Evolutionary conservation across 2,888 invertebrate species (phyloP).

Genomic region (Trisateles emortualis): DNA sequence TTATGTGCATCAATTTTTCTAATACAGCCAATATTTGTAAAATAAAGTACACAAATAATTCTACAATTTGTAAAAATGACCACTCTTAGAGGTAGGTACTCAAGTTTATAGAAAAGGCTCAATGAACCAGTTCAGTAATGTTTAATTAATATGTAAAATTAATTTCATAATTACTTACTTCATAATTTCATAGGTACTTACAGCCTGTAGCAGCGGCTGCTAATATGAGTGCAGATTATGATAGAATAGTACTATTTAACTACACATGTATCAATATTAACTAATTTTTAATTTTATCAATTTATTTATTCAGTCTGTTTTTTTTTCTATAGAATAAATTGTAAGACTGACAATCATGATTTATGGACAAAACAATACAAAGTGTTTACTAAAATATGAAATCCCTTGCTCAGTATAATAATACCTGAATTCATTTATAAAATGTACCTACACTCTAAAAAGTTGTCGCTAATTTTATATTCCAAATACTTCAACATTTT

Average conservation of each 20-base stretch:
- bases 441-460: constrained; percentile 43
- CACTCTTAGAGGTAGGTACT: constrained; percentile 50
- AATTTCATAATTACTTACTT: background rate
- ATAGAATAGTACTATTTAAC: background rate
- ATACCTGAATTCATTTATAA: constrained; percentile 6
- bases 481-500: constrained; percentile 46
- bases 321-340: constrained; percentile 18
- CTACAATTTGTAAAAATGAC: constrained; percentile 45
- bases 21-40: constrained; percentile 46
- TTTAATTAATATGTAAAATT: background rate
- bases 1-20: constrained; percentile 42
- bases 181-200: too few relatives aligned
- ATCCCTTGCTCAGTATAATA: background rate
- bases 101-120: background rate
- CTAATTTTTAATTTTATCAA: constrained; percentile 15
- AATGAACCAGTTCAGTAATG: background rate
- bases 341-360: constrained; percentile 6
- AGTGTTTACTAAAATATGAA: too few relatives aligned
- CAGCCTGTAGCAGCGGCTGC: background rate
- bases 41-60: constrained; percentile 46
- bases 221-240: background rate
- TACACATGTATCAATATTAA: background rate
- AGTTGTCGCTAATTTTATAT: constrained; percentile 34
- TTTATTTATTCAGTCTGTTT: constrained; percentile 37
- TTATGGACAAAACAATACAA: constrained; percentile 12